Percentiles rank a stretch among this genome's conserved stretches.
Evolutionary conservation across 2,113 vertebrate species (phyloP).

Genomic region (Oncorhynchus keta): DNA sequence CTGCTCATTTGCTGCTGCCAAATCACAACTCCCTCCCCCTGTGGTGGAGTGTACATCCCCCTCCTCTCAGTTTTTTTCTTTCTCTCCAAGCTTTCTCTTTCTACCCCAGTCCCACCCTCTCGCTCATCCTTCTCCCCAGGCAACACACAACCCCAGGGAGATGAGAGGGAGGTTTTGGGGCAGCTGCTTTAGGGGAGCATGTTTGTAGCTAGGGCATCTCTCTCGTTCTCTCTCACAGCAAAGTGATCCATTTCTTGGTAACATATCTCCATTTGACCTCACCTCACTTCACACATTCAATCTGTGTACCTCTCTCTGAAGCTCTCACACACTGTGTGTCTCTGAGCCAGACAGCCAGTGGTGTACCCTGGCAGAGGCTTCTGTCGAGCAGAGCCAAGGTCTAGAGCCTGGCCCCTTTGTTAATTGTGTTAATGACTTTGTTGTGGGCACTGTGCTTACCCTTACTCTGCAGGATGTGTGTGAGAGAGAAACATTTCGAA

Average conservation of each 20-base stretch:
- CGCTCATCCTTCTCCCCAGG: background rate
- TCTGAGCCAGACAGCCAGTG: background rate
- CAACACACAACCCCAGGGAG: constrained; percentile 2
- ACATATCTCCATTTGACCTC: background rate
- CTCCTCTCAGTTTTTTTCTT: constrained; percentile 53
- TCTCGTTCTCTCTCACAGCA: background rate
- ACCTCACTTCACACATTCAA: background rate
- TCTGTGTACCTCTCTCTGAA: background rate
- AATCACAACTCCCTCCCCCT: constrained; percentile 50
- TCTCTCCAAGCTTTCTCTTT: constrained; percentile 27
- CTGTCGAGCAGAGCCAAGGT: background rate
- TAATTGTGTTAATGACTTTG: background rate
- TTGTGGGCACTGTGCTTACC: background rate
- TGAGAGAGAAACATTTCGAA: background rate
- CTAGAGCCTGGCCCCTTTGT: too few relatives aligned
- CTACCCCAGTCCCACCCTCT: constrained; percentile 18
- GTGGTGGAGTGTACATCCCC: constrained; percentile 59
- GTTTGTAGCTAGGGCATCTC: background rate
- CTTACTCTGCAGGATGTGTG: background rate
- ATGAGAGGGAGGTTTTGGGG: background rate
- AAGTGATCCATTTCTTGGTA: too few relatives aligned
- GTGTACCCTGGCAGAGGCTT: background rate
- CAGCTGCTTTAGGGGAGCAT: background rate
- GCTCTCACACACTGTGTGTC: background rate
- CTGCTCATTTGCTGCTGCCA: constrained; percentile 55